A percentile compares a stretch with the other conserved stretches of the same genome.
phyloP scores from a whole-genome alignment of 23 tunicate species.

The Trididemnum miniatum region DNA sequence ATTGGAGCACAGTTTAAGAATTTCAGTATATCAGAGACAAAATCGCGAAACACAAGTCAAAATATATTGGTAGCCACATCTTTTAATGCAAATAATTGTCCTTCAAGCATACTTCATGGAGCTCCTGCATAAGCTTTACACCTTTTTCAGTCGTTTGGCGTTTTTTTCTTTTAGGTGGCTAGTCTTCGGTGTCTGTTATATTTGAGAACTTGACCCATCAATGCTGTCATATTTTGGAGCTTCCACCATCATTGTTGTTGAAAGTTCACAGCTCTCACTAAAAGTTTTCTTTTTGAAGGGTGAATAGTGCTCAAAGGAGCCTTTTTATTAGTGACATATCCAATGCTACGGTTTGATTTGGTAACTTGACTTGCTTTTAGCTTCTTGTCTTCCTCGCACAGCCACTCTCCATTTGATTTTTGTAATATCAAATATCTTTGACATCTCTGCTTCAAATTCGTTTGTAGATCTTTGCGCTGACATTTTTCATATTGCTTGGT shows the following conservation, averaged over 20 bases:
- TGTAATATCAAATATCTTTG: constrained; percentile 6
- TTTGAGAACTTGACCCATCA: not conserved
- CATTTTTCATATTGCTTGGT: not conserved
- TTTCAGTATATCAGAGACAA: too few species aligned
- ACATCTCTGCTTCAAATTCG: not conserved
- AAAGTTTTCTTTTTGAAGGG: constrained; percentile 11
- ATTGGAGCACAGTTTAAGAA: too few species aligned
- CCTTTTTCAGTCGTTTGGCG: not conserved
- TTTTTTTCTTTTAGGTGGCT: not conserved
- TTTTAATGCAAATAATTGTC: too few species aligned
- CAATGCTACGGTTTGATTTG: not conserved
- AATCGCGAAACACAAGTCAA: too few species aligned
- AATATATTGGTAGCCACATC: too few species aligned
- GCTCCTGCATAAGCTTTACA: too few species aligned
- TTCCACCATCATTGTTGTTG: not conserved
- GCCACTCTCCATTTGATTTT: constrained; percentile 14
- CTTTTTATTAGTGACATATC: not conserved
- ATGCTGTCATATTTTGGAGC: not conserved
- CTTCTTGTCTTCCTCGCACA: constrained; percentile 18
- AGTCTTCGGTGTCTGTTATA: not conserved
- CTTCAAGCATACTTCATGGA: too few species aligned
- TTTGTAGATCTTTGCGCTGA: not conserved
- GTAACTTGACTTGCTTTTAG: not conserved
- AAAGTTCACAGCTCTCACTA: not conserved
- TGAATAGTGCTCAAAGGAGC: not conserved